Conservation (phyloP, 2,113 vertebrate species). For the Phocoena phocoena region DNA sequence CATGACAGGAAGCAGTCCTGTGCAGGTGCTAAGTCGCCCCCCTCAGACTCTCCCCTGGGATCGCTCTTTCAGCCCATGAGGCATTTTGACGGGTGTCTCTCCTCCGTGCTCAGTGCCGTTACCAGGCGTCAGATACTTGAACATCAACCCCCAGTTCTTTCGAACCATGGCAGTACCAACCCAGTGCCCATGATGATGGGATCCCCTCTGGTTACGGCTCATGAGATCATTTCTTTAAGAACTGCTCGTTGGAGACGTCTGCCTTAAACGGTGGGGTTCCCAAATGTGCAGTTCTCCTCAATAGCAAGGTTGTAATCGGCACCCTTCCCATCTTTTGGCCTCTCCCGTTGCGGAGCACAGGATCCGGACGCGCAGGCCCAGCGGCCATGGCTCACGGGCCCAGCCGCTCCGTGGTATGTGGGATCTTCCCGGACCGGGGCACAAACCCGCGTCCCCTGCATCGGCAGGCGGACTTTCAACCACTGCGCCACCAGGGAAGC, state of each 20-base stretch:
- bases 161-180: background rate
- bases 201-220: background rate
- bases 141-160: background rate
- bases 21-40: background rate
- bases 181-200: rapidly evolving
- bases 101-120: rapidly evolving
- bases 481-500: no score
- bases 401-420: no score
- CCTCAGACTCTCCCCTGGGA: background rate
- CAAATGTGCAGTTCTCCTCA: constrained; percentile 91
- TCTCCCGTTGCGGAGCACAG: no score
- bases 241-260: background rate
- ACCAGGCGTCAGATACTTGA: background rate
- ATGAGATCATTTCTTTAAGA: background rate
- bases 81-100: rapidly evolving
- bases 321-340: constrained; percentile 88
- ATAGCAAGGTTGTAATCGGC: constrained; percentile 92
- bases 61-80: rapidly evolving
- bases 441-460: no score
- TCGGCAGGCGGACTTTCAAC: no score
- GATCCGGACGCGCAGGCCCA: no score
- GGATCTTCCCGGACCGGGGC: rapidly evolving
- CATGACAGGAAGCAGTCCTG: background rate
- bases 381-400: no score
- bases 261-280: constrained; percentile 87